phyloP scores from a whole-genome alignment of 2,888 invertebrate genomes.

The Ornithoptera alexandrae region DNA sequence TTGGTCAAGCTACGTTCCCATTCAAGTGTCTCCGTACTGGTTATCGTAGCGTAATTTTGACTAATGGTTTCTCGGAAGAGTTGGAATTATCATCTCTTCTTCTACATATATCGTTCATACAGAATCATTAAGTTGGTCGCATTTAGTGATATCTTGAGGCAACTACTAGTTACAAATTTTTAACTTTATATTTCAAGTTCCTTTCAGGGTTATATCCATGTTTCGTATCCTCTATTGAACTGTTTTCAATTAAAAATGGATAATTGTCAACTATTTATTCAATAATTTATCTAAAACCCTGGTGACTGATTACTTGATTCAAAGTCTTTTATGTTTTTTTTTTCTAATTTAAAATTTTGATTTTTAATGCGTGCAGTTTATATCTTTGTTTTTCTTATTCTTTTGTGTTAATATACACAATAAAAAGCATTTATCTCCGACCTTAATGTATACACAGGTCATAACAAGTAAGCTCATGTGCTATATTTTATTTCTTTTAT shows the following conservation, averaged over 20 bases:
- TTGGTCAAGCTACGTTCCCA: constrained; percentile 97
- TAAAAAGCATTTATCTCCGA: too few species aligned
- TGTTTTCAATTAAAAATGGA: background rate
- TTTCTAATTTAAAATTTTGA: background rate
- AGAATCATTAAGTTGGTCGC: constrained; percentile 9
- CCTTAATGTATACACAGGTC: too few species aligned
- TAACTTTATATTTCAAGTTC: constrained; percentile 13
- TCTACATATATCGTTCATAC: constrained; percentile 79
- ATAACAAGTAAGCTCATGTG: too few species aligned
- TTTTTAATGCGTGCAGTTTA: constrained; percentile 17
- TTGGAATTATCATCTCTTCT: constrained; percentile 94
- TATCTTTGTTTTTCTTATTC: background rate
- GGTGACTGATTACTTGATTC: constrained; percentile 18
- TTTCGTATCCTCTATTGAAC: background rate
- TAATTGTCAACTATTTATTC: background rate
- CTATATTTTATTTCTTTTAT: too few species aligned
- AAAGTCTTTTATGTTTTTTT: background rate
- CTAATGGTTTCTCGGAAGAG: constrained; percentile 95
- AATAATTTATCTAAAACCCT: constrained; percentile 13
- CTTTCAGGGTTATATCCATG: constrained; percentile 18
- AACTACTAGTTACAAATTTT: background rate
- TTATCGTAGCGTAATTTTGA: constrained; percentile 93
- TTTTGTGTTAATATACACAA: too few species aligned
- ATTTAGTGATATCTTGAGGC: constrained; percentile 4
- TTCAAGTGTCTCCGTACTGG: constrained; percentile 90